These are phyloP conservation scores for Liodrosophila aerea DNA, from an alignment of 2,888 invertebrate genomes.

Conservation along the genomic window DNA sequence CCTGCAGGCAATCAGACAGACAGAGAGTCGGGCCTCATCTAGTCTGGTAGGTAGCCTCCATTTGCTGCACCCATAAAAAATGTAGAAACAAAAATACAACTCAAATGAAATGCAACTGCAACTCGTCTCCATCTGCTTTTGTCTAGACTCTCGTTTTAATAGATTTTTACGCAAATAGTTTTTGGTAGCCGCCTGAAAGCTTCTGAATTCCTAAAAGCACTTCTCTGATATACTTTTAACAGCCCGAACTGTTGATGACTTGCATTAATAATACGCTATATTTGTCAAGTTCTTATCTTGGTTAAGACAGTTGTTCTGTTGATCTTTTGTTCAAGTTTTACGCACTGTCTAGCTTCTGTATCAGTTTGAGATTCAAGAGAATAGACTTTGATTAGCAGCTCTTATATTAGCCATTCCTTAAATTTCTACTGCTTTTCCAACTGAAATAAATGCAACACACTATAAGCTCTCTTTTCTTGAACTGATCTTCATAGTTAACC, in stretches of 20 bases:
- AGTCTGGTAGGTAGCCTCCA: constrained; percentile 40
- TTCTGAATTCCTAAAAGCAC: too few relatives aligned
- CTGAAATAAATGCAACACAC: too few relatives aligned
- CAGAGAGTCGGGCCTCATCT: constrained; percentile 15
- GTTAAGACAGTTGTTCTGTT: constrained; percentile 1
- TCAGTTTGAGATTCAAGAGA: neutral
- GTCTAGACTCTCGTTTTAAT: constrained; percentile 37
- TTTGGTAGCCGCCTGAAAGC: constrained; percentile 51
- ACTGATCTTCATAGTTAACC: constrained; percentile 21
- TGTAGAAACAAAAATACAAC: constrained; percentile 42
- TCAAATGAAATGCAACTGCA: constrained; percentile 30
- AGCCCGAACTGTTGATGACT: neutral
- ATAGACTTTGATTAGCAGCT: neutral
- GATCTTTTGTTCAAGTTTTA: too few relatives aligned
- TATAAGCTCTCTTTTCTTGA: too few relatives aligned
- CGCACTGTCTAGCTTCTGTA: neutral
- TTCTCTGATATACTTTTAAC: constrained; percentile 15
- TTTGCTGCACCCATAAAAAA: constrained; percentile 54
- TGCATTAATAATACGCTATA: neutral
- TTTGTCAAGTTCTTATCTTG: constrained; percentile 2
- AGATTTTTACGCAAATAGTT: constrained; percentile 70
- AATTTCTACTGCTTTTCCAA: too few relatives aligned
- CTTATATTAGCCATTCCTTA: too few relatives aligned
- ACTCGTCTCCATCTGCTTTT: constrained; percentile 1
- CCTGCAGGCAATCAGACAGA: constrained; percentile 44